These are phyloP conservation scores for Limenitis arthemis DNA, from an alignment of 2,888 invertebrate species.

Conservation along the genomic window DNA sequence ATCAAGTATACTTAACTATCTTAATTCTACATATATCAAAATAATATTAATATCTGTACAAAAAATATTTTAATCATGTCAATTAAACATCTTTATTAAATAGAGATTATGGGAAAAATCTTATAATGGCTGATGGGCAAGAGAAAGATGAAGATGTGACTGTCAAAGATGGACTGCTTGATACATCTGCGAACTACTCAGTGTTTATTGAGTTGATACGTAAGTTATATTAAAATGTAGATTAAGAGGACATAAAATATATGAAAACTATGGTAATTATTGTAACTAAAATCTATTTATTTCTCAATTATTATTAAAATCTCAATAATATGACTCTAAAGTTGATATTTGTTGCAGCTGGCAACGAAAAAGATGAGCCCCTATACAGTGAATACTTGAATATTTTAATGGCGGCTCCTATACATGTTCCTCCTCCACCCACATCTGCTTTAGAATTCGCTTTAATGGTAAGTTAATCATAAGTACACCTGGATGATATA, in stretches of 20 bases:
- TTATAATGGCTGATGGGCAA: constrained; percentile 37
- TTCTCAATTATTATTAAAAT: too few species aligned
- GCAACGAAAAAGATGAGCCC: constrained; percentile 51
- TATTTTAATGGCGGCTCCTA: constrained; percentile 80
- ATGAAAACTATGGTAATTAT: not conserved
- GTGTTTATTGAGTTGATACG: constrained; percentile 89
- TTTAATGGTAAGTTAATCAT: constrained; percentile 69
- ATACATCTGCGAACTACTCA: constrained; percentile 85
- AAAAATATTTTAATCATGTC: too few species aligned
- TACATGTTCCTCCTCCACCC: constrained; percentile 49
- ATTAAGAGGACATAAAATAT: too few species aligned
- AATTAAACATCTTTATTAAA: constrained; percentile 1
- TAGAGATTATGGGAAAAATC: constrained; percentile 40
- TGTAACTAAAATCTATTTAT: not conserved
- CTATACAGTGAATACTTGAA: constrained; percentile 85
- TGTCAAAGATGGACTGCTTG: constrained; percentile 63
- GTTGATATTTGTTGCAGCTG: constrained; percentile 26
- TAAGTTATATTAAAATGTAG: constrained; percentile 51
- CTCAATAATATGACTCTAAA: not conserved
- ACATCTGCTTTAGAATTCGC: constrained; percentile 70
- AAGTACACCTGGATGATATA: not conserved
- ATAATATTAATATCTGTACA: too few species aligned
- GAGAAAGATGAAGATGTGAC: constrained; percentile 30
- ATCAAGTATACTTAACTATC: too few species aligned
- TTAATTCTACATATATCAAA: too few species aligned